Evolutionary conservation across 2,797 vertebrate species (phyloP).

Genomic region (Florisuga fusca): DNA sequence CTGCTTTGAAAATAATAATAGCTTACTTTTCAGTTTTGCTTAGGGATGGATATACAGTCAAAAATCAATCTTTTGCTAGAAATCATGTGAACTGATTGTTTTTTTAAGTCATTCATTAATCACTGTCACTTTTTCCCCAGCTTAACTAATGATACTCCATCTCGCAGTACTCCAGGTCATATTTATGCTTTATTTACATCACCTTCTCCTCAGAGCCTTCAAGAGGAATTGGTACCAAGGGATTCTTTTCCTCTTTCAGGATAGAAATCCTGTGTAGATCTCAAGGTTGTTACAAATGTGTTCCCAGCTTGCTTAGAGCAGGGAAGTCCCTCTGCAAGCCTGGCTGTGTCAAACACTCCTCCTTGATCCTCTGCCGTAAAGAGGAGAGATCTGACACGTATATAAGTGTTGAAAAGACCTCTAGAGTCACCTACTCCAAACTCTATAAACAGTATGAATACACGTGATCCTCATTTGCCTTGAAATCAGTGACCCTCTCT

Average conservation of each 20-base stretch:
- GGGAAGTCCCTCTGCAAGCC: background rate
- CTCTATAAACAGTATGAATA: background rate
- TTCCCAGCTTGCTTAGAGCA: background rate
- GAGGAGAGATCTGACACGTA: background rate
- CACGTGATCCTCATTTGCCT: background rate
- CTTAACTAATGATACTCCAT: background rate
- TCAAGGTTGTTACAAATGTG: background rate
- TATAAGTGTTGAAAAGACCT: background rate
- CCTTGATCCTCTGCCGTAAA: background rate
- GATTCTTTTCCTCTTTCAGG: background rate
- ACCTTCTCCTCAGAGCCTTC: background rate
- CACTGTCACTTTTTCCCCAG: background rate
- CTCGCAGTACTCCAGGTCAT: background rate
- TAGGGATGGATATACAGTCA: background rate
- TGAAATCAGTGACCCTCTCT: background rate
- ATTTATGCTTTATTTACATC: background rate
- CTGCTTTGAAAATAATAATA: background rate
- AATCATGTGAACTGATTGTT: background rate
- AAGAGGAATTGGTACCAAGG: background rate
- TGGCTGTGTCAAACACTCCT: background rate
- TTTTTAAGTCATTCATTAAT: background rate
- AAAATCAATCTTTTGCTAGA: background rate
- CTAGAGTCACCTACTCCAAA: background rate
- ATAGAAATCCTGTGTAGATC: background rate
- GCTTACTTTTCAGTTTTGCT: background rate